Evolutionary conservation across 2,888 invertebrate species (phyloP).

Genomic region (Tolmerus cingulatus): DNA sequence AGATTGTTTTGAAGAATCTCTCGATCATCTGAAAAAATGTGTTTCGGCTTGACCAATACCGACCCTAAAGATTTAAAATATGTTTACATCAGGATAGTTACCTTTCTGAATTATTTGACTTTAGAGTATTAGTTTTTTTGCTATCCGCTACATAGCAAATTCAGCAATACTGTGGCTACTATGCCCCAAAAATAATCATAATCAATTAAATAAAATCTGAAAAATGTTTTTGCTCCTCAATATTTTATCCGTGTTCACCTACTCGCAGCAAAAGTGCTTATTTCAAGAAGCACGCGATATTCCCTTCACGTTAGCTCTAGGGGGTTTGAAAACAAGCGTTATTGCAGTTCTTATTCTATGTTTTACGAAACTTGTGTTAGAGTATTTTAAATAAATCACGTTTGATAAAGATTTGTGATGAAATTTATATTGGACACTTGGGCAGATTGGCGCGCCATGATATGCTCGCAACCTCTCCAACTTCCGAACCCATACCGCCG

Average conservation of each 20-base stretch:
- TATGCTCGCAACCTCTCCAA: slow-evolving; percentile 21
- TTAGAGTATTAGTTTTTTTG: slow-evolving; percentile 79
- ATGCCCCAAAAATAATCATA: slow-evolving; percentile 76
- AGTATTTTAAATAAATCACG: no score
- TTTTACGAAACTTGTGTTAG: no score
- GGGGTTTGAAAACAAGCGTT: background rate
- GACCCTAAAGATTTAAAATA: slow-evolving; percentile 60
- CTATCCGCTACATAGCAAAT: slow-evolving; percentile 82
- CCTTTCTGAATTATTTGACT: slow-evolving; percentile 78
- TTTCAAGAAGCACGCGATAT: slow-evolving; percentile 68
- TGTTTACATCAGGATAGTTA: slow-evolving; percentile 51
- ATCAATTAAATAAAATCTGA: no score
- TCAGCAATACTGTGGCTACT: slow-evolving; percentile 78
- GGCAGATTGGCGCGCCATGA: slow-evolving; percentile 87
- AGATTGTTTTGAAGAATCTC: slow-evolving; percentile 68
- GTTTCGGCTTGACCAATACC: slow-evolving; percentile 63
- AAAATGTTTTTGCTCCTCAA: no score
- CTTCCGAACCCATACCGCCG: background rate
- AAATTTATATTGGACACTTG: slow-evolving; percentile 69
- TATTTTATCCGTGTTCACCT: slow-evolving; percentile 72
- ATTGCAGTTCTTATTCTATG: background rate
- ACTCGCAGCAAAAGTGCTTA: slow-evolving; percentile 83
- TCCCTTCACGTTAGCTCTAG: background rate
- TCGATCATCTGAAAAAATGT: background rate
- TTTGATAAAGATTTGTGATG: no score